Percentiles rank a stretch among this genome's conserved stretches.
These are phyloP conservation scores for Protobothrops flavoviridis DNA, from an alignment of 2,113 vertebrate genomes.

Conservation along the genomic window DNA sequence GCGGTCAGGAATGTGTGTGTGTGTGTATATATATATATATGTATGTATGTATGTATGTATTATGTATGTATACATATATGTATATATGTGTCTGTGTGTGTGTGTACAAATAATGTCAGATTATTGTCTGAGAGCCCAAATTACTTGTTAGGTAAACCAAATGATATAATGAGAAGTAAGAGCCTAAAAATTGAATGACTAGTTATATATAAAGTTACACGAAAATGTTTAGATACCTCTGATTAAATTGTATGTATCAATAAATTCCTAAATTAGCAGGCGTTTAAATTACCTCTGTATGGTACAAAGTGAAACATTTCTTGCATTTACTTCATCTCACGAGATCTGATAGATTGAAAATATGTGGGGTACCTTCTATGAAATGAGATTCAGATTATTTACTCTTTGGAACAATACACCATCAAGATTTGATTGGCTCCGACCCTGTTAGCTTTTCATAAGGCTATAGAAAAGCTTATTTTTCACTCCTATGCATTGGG, in stretches of 20 bases:
- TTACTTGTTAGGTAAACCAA: neutral
- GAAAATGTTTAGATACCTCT: neutral
- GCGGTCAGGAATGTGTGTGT: neutral
- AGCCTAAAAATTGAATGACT: neutral
- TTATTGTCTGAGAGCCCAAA: neutral
- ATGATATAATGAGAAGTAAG: neutral
- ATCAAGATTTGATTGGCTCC: neutral
- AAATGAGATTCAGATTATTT: neutral
- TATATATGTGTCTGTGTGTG: neutral
- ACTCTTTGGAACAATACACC: neutral
- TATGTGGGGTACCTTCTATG: neutral
- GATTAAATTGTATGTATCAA: neutral
- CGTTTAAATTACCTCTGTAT: neutral
- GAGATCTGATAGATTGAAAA: neutral
- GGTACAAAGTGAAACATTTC: neutral
- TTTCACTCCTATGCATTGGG: neutral
- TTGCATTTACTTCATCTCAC: neutral
- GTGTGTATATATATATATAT: neutral
- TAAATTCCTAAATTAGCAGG: neutral
- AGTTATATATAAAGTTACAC: neutral
- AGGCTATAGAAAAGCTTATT: neutral
- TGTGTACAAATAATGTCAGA: neutral
- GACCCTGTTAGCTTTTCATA: neutral
- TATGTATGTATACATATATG: too few relatives aligned
- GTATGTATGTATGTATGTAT: too few relatives aligned